These are phyloP conservation scores for Steinernema carpocapsae DNA, from an alignment of 2,888 invertebrate species.

Conservation along the genomic window DNA sequence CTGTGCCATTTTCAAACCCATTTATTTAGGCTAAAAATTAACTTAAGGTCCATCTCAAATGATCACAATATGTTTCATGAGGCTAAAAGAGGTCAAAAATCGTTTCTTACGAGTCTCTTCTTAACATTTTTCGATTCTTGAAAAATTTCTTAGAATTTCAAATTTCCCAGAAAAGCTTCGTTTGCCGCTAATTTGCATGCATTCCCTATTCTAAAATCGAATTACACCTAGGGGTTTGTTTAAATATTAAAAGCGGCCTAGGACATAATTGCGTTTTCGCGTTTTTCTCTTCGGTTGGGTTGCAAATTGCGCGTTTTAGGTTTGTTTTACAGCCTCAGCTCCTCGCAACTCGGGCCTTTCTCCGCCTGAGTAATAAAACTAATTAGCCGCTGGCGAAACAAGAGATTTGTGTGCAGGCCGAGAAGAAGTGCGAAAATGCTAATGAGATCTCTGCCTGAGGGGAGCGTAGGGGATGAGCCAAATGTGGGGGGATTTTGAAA, in stretches of 20 bases:
- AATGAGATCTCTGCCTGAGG: slow-evolving; percentile 6
- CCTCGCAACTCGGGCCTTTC: no score
- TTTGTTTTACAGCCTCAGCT: neutral
- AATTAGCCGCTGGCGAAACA: slow-evolving; percentile 20
- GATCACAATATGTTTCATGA: no score
- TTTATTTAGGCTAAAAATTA: no score
- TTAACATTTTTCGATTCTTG: no score
- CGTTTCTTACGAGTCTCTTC: no score
- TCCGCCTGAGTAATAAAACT: slow-evolving; percentile 1
- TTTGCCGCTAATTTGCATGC: neutral
- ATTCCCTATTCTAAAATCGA: neutral
- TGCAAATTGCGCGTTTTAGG: slow-evolving; percentile 7
- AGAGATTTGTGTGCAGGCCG: no score
- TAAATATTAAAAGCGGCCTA: slow-evolving; percentile 22
- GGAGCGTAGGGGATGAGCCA: slow-evolving; percentile 2
- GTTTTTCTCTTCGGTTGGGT: neutral
- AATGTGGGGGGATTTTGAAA: no score
- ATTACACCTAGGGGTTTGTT: slow-evolving; percentile 5
- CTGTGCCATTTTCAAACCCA: no score
- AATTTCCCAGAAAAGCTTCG: no score
- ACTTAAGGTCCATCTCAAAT: no score
- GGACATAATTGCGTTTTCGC: slow-evolving; percentile 18
- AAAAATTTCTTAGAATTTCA: no score
- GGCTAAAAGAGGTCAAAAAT: no score
- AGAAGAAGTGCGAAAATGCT: neutral